phyloP scores from a whole-genome alignment of 2,797 vertebrate species.

The Anguilla anguilla region DNA sequence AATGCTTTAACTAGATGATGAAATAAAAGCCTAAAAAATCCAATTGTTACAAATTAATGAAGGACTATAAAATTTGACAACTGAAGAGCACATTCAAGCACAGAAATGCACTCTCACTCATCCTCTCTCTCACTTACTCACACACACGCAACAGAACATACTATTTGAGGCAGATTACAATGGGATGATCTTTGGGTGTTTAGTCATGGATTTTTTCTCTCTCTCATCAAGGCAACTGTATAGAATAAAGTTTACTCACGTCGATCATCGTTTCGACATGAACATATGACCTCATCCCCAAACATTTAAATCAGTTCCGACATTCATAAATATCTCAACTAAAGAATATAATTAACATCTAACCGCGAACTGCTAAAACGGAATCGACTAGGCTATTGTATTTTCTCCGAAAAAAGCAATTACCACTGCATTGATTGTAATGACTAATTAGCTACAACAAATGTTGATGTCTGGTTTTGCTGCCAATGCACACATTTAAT shows the following conservation, averaged over 20 bases:
- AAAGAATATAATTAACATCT: background rate
- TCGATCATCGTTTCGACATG: background rate
- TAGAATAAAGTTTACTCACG: background rate
- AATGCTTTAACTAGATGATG: too few relatives aligned
- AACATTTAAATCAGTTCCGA: background rate
- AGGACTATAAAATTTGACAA: too few relatives aligned
- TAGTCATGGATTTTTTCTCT: too few relatives aligned
- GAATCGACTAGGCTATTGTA: background rate
- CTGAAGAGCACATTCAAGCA: too few relatives aligned
- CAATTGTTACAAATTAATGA: too few relatives aligned
- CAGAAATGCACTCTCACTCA: too few relatives aligned
- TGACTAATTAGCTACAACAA: background rate
- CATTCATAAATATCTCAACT: background rate
- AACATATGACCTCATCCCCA: background rate
- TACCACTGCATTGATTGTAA: background rate
- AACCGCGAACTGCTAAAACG: background rate
- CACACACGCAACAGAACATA: conserved; percentile 14
- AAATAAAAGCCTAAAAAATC: too few relatives aligned
- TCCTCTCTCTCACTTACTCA: background rate
- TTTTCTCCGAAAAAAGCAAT: background rate
- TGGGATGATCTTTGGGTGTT: too few relatives aligned
- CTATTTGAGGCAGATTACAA: background rate
- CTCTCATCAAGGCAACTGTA: too few relatives aligned
- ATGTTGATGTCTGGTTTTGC: too few relatives aligned
- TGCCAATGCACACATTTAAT: too few relatives aligned